Percentiles rank a stretch among this genome's conserved stretches.
These are phyloP conservation scores for Himalopsyche anomala DNA, from an alignment of 2,888 invertebrate genomes.

Conservation along the genomic window DNA sequence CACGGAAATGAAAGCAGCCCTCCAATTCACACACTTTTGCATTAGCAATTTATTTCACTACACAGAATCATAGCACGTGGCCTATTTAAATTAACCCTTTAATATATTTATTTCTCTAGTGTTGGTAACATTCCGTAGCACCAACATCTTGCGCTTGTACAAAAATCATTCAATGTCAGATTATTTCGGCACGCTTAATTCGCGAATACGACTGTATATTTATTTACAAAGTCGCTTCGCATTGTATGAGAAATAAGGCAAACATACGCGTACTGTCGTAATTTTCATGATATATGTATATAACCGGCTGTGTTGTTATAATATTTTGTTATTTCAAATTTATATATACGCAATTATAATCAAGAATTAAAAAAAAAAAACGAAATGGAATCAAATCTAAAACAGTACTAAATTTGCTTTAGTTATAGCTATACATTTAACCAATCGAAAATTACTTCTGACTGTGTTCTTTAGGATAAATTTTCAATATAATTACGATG, in stretches of 20 bases:
- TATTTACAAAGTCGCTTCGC: neutral
- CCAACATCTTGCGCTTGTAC: neutral
- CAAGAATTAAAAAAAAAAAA: too few relatives aligned
- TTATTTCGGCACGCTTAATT: neutral
- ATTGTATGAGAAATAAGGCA: neutral
- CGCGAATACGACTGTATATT: neutral
- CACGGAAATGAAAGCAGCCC: slow-evolving; percentile 6
- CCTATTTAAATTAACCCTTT: neutral
- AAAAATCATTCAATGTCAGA: slow-evolving; percentile 19
- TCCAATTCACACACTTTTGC: neutral
- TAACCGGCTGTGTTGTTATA: too few relatives aligned
- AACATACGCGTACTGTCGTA: neutral
- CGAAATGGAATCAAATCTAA: too few relatives aligned
- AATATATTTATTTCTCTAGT: neutral
- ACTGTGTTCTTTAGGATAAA: too few relatives aligned
- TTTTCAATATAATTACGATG: too few relatives aligned
- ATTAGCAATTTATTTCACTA: neutral
- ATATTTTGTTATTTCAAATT: too few relatives aligned
- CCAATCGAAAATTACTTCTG: too few relatives aligned
- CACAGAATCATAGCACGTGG: neutral
- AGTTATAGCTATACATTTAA: too few relatives aligned
- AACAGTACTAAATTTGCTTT: too few relatives aligned
- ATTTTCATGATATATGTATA: neutral
- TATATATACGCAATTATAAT: too few relatives aligned
- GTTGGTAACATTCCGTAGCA: neutral